Conservation (phyloP, 1,140 invertebrate species). For the Megalopta genalis region DNA sequence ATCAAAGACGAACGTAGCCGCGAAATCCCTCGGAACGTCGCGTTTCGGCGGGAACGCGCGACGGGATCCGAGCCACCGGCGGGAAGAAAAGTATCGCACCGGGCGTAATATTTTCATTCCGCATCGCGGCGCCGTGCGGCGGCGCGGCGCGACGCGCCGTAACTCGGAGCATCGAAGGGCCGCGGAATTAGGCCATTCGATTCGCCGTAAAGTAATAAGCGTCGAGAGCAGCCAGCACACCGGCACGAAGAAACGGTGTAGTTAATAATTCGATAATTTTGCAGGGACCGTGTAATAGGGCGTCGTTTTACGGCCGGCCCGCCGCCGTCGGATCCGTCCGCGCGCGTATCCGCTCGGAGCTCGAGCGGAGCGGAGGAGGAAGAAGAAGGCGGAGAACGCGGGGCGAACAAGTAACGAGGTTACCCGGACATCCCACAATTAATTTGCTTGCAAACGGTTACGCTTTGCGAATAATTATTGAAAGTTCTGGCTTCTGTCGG, state of each 20-base stretch:
- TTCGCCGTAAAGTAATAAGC: conserved; percentile 13
- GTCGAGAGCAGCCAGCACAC: background rate
- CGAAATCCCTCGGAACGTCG: no score
- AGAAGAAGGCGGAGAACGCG: background rate
- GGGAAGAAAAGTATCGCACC: background rate
- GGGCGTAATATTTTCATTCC: background rate
- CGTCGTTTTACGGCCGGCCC: conserved; percentile 18
- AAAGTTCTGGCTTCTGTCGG: conserved; percentile 15
- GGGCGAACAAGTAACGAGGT: conserved; percentile 65
- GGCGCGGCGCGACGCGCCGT: background rate
- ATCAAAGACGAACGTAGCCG: no score
- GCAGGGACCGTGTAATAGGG: conserved; percentile 5
- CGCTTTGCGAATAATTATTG: conserved; percentile 62
- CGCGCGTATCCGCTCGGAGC: conserved; percentile 29
- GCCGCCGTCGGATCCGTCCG: background rate
- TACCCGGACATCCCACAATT: conserved; percentile 67
- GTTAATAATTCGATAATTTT: conserved; percentile 44
- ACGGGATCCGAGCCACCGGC: background rate
- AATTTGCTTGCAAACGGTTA: conserved; percentile 65
- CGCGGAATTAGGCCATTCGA: conserved; percentile 18
- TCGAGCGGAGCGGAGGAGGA: conserved; percentile 14
- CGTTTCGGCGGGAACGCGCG: no score
- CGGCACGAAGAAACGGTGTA: conserved; percentile 26
- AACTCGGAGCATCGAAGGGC: background rate
- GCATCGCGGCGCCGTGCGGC: no score